A percentile compares a stretch with the other conserved stretches of the same genome.
These are phyloP conservation scores for Bombus waltoni DNA, from an alignment of 1,140 invertebrate genomes.

Conservation along the genomic window DNA sequence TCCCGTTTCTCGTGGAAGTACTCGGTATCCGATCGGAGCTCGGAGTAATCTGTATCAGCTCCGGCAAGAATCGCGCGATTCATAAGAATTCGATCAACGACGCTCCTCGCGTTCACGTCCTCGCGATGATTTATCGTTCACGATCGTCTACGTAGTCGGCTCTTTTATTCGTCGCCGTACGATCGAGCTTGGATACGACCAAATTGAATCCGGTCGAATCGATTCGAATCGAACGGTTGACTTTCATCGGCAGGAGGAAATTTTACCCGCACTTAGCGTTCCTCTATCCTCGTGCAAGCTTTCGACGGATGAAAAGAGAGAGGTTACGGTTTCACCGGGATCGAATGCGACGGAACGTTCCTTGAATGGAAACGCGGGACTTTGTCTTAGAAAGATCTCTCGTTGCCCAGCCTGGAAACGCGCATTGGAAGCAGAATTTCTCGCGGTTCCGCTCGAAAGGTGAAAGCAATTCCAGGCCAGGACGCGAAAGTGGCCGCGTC, in stretches of 20 bases:
- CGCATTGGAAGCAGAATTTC: neutral
- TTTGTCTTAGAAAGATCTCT: neutral
- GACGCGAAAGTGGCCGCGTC: slow-evolving; percentile 29
- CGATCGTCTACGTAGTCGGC: neutral
- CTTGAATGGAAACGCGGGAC: neutral
- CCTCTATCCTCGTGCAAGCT: neutral
- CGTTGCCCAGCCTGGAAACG: neutral
- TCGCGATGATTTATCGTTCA: slow-evolving; percentile 26
- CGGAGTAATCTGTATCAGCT: slow-evolving; percentile 39
- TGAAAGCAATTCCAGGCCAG: slow-evolving; percentile 21
- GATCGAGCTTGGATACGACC: neutral
- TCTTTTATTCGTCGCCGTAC: neutral
- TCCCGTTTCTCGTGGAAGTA: slow-evolving; percentile 20
- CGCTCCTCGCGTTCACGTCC: slow-evolving; percentile 1
- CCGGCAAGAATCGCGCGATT: slow-evolving; percentile 18
- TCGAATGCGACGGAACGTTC: no score
- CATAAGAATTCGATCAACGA: slow-evolving; percentile 39
- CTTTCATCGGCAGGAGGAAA: neutral
- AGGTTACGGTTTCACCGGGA: no score
- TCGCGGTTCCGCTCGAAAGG: slow-evolving; percentile 9
- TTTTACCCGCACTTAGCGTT: neutral
- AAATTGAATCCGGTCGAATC: slow-evolving; percentile 27
- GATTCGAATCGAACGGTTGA: neutral
- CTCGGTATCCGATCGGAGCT: slow-evolving; percentile 23
- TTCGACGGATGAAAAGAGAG: no score